Evolutionary conservation across 2,113 vertebrate genomes (phyloP).

Genomic region (Leptobrachium ailaonicum): DNA sequence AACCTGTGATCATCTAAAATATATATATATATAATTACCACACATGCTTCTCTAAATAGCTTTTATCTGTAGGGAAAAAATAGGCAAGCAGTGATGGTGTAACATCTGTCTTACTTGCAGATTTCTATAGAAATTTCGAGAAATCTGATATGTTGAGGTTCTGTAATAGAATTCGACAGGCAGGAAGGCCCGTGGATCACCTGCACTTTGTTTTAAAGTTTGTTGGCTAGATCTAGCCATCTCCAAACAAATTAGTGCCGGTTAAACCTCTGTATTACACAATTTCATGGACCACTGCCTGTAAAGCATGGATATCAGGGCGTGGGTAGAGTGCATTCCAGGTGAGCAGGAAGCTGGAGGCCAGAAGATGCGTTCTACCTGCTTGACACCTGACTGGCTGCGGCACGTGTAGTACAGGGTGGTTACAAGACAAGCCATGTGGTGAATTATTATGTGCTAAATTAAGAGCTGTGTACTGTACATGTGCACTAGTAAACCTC

Average conservation of each 20-base stretch:
- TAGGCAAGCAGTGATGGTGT: too few species aligned
- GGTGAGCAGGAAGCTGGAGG: constrained; percentile 24
- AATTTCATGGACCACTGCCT: constrained; percentile 12
- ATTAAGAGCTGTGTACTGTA: constrained; percentile 9
- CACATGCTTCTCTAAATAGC: too few species aligned
- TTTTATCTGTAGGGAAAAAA: too few species aligned
- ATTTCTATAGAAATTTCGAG: neutral
- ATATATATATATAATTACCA: too few species aligned
- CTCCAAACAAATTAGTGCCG: neutral
- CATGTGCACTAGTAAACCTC: neutral
- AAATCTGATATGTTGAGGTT: neutral
- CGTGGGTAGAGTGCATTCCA: constrained; percentile 30
- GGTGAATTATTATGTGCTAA: constrained; percentile 19
- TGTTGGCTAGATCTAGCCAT: constrained; percentile 11
- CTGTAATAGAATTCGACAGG: constrained; percentile 1
- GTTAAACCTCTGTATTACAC: constrained; percentile 6
- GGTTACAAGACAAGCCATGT: constrained; percentile 23
- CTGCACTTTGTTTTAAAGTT: neutral
- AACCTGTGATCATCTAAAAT: too few species aligned
- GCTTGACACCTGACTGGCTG: constrained; percentile 18
- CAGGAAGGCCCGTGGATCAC: neutral
- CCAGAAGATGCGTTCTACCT: neutral
- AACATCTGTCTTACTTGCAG: neutral
- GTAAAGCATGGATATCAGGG: constrained; percentile 5
- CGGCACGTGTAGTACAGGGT: constrained; percentile 35